phyloP scores from a whole-genome alignment of 1,140 invertebrate genomes.

The Lasaia peninsularis region DNA sequence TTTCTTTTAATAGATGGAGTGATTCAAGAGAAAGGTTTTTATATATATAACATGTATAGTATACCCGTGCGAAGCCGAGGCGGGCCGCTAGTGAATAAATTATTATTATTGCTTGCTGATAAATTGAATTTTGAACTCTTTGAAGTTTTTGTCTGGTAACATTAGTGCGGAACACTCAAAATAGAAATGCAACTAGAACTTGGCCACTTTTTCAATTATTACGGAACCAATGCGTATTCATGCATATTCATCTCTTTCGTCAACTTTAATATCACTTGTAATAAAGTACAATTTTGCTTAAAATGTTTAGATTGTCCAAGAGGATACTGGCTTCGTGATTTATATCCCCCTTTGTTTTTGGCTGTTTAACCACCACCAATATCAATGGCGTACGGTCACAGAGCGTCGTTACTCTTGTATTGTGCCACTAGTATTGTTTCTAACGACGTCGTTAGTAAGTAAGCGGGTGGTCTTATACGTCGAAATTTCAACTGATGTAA shows the following conservation, averaged over 20 bases:
- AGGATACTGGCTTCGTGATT: conserved; percentile 58
- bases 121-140: too few species aligned
- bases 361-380: conserved; percentile 61
- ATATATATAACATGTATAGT: too few species aligned
- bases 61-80: too few species aligned
- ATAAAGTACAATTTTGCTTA: conserved; percentile 10
- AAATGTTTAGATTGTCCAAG: conserved; percentile 44
- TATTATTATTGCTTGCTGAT: too few species aligned
- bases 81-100: too few species aligned
- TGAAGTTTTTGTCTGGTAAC: too few species aligned
- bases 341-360: conserved; percentile 74
- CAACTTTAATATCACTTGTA: neutral
- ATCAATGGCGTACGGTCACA: conserved; percentile 60
- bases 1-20: too few species aligned
- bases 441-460: conserved; percentile 71
- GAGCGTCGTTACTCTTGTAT: conserved; percentile 71
- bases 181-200: too few species aligned
- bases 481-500: conserved; percentile 67
- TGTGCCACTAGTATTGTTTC: conserved; percentile 65
- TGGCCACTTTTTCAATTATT: neutral
- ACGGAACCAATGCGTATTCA: neutral
- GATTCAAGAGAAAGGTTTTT: too few species aligned
- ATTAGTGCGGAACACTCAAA: too few species aligned
- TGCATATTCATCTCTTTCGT: neutral
- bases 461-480: conserved; percentile 67